Evolutionary conservation across 2,888 invertebrate genomes (phyloP), one percentile per base, ranked within the genome.

Genomic region (Sympetrum striolatum): DNA sequence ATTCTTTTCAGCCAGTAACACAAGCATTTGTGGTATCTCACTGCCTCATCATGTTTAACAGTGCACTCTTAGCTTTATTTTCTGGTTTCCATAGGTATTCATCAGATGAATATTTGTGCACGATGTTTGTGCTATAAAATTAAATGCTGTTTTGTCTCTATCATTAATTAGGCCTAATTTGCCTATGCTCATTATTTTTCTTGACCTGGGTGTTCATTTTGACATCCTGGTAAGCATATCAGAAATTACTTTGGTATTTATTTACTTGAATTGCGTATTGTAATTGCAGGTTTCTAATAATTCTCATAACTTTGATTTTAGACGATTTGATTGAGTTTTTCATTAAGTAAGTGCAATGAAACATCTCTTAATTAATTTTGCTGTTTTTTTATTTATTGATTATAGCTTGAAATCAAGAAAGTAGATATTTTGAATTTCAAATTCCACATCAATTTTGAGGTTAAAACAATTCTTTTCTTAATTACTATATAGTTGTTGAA

Each of bases 21-120:
- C 58, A 86, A 86, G 86, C 48, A 86, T 39, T 86, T 86, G 60
- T 86, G 86, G 86, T 37, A 86, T 86, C 86, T 86, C 86, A 86
- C 86, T 86, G 86, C 86, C 86, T 64, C 60, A 53, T 53, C 53
- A 60, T 86, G 86, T 86, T 37, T 86, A 64, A 60, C 64, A 64
- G 86, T 86, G 37, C 86, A 86, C 86, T 60, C 31, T 35, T 37
- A 0, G 58, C 37, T 60, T 64, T 37, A n/a, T 37, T 86, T 58
- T 37, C 12, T 58, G 22, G 18, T 18, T 35, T 58, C 64, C 58
- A 8, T 37, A 58, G 35, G 22, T 53, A 18, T 82, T 64, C 12
- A 12, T 64, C 37, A 3, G 8, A 73, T 31, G 25, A 73, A 73
- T 73, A n/a, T 25, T 86, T 44, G 6, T 25, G 48, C 81, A 81